Conservation (phyloP, 2,888 invertebrate species). For the Diaperis boleti region DNA sequence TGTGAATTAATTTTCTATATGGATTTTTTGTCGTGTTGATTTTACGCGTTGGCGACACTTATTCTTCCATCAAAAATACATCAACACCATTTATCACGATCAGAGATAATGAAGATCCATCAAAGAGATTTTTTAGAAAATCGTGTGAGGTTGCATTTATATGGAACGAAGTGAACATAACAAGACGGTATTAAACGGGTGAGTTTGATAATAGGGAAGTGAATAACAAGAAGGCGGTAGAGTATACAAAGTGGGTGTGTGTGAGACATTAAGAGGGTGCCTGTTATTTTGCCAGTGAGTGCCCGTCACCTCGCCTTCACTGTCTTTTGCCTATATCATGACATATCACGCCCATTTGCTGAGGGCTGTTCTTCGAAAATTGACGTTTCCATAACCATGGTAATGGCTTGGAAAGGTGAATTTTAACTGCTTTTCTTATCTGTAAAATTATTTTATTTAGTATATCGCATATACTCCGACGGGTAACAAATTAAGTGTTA, state of each 20-base stretch:
- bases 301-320: conserved; percentile 43
- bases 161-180: conserved; percentile 1
- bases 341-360: conserved; percentile 39
- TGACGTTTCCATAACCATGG: conserved; percentile 33
- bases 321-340: conserved; percentile 45
- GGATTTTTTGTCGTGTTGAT: conserved; percentile 56
- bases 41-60: conserved; percentile 34
- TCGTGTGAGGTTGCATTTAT: neutral
- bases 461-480: too few species aligned
- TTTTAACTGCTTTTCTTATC: neutral
- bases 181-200: conserved; percentile 22
- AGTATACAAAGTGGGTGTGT: conserved; percentile 41
- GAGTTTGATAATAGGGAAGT: conserved; percentile 40
- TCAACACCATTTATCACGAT: conserved; percentile 31
- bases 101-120: conserved; percentile 1
- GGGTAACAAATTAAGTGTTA: too few species aligned
- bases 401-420: conserved; percentile 16
- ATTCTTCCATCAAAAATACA: conserved; percentile 31
- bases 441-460: too few species aligned
- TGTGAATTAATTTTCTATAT: conserved; percentile 59
- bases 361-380: conserved; percentile 19
- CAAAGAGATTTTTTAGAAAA: neutral
- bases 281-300: conserved; percentile 45
- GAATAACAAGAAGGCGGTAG: conserved; percentile 43
- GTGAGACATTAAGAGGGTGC: conserved; percentile 46